phyloP scores from a whole-genome alignment of 2,113 vertebrate genomes.

The Hippocampus zosterae region DNA sequence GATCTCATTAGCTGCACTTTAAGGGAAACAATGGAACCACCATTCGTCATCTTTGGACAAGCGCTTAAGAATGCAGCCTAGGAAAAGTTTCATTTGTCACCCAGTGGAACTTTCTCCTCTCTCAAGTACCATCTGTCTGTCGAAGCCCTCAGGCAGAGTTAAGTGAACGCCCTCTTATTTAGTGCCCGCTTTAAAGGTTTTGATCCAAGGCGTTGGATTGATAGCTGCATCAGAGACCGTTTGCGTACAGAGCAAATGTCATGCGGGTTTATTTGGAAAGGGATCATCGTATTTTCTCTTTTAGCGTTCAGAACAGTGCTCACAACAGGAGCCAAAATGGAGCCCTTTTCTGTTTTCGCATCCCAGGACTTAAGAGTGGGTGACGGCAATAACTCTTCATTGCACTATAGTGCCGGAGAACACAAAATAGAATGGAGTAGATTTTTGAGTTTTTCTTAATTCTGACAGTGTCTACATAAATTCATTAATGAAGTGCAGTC shows the following conservation, averaged over 20 bases:
- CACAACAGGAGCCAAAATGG: neutral
- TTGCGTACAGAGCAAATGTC: constrained; percentile 2
- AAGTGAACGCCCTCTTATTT: neutral
- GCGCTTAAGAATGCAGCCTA: neutral
- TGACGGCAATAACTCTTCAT: neutral
- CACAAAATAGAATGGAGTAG: too few relatives aligned
- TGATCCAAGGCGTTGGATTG: neutral
- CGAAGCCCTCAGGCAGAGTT: neutral
- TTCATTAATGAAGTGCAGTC: too few relatives aligned
- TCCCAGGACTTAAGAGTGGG: neutral
- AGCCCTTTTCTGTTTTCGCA: neutral
- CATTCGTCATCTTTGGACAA: neutral
- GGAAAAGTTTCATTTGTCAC: constrained; percentile 4
- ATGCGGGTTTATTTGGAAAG: neutral
- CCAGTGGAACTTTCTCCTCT: neutral
- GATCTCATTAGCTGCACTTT: constrained; percentile 48
- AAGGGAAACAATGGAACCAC: constrained; percentile 4
- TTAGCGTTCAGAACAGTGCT: neutral
- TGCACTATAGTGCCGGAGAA: too few relatives aligned
- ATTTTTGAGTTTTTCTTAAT: too few relatives aligned
- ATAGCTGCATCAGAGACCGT: neutral
- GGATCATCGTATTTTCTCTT: neutral
- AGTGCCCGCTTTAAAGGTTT: neutral
- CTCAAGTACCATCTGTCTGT: neutral
- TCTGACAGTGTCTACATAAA: too few relatives aligned